phyloP scores from a whole-genome alignment of 2,888 invertebrate species.

The Drosophila lacicola region DNA sequence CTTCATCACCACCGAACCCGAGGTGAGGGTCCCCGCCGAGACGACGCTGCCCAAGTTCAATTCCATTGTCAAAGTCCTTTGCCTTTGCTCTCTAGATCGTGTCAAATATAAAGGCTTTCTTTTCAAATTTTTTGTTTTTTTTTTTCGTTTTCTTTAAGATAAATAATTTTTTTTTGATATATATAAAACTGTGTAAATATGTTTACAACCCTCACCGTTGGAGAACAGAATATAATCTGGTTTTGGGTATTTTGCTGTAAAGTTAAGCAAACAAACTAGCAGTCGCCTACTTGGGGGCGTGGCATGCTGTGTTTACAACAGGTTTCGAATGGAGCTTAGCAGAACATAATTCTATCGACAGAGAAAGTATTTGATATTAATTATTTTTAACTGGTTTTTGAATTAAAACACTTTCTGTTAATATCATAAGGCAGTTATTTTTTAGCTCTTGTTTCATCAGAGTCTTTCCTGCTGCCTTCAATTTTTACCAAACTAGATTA shows the following conservation, averaged over 20 bases:
- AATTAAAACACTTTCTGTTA: too few species aligned
- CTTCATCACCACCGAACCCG: conserved; percentile 25
- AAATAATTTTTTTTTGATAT: conserved; percentile 1
- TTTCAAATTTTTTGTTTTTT: background rate
- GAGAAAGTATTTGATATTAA: too few species aligned
- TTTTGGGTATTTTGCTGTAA: background rate
- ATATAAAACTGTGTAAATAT: conserved; percentile 18
- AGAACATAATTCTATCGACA: too few species aligned
- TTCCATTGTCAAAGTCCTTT: conserved; percentile 17
- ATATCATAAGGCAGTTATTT: too few species aligned
- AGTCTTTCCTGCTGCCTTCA: too few species aligned
- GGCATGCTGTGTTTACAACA: conserved; percentile 8
- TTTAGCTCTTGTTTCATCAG: too few species aligned
- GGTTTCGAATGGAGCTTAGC: background rate
- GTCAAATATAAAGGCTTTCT: background rate
- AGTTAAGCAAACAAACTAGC: background rate
- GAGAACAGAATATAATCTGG: conserved; percentile 20
- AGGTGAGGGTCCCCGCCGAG: conserved; percentile 39
- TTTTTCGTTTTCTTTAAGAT: conserved; percentile 5
- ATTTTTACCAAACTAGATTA: too few species aligned
- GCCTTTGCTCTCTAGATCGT: background rate
- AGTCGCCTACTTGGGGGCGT: background rate
- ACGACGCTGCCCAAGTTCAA: conserved; percentile 8
- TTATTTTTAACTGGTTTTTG: too few species aligned
- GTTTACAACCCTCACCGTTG: conserved; percentile 9